Base-by-base conservation (phyloP, 2,797 vertebrate species). In the Setipinna tenuifilis region DNA sequence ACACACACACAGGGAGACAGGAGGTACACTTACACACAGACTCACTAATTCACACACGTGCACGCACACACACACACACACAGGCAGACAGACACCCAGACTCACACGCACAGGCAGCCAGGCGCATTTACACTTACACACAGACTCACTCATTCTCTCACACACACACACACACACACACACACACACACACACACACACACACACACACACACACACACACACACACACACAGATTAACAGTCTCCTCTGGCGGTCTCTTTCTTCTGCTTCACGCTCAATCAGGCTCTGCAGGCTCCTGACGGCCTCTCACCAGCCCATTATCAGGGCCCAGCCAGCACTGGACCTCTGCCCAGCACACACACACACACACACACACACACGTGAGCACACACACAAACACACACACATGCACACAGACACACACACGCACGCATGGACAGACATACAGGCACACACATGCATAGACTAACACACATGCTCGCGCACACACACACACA, bases 301-400 rank as follows among this genome's bases (percentile, higher is more conserved):
- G 92, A 95, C 94, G 90, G 44, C 81, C 71, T 88, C 93, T 94
- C 90, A 90, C 84, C 91, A 92, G 89, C 87, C 90, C 92, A 94
- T 94, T 94, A 94, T 93, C 84, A 85, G 90, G 91, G 89, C 94
- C 91, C 94, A 93, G 92, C 87, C 87, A 93, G 94, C 91, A 87
- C 91, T 95, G 94, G 94, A 92, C 89, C 48, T 82, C 88, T 87
- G 94, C 94, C 95, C 94, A 92, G 92, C 46, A 2, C 19, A 9
- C 85, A 48, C 61, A 35, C 28, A 91, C 88, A 88, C 89, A 84
- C 88, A 85, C 85, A 25, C 84, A 86, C 89, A 87, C 83, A 71
- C 68, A 88, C 85, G 35, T 41, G 35, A 2, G 88, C 89, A 89
- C 14, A 12, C 46, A 2, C 46, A 19, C 61, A 50, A 19, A 65